phyloP scores from a whole-genome alignment of 1,140 invertebrate species.

The Hycleus cichorii region DNA sequence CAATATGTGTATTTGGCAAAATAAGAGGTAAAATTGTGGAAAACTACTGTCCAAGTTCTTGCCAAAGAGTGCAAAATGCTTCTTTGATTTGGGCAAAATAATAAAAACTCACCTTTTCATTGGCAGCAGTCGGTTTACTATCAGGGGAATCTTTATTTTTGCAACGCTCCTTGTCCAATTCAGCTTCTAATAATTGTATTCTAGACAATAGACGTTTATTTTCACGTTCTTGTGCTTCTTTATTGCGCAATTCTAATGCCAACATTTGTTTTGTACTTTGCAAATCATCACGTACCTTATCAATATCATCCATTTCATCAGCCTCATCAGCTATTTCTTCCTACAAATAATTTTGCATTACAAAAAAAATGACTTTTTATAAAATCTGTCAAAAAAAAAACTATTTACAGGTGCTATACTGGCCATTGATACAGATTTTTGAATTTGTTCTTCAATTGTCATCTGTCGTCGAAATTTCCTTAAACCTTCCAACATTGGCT shows the following conservation, averaged over 20 bases:
- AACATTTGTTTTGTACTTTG: conserved; percentile 87
- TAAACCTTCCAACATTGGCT: conserved; percentile 72
- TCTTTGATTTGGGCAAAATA: neutral
- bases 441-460: conserved; percentile 81
- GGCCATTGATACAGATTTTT: conserved; percentile 65
- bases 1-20: too few species aligned
- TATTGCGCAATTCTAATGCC: conserved; percentile 76
- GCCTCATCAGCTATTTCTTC: conserved; percentile 51
- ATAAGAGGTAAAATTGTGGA: too few species aligned
- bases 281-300: conserved; percentile 81
- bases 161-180: conserved; percentile 59
- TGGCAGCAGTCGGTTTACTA: conserved; percentile 9
- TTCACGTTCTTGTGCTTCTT: conserved; percentile 76
- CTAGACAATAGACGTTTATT: conserved; percentile 73
- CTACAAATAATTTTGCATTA: conserved; percentile 17
- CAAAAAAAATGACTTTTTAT: neutral
- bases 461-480: conserved; percentile 79
- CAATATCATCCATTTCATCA: conserved; percentile 82
- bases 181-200: conserved; percentile 70
- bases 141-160: conserved; percentile 23
- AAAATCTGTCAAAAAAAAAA: neutral
- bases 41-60: too few species aligned
- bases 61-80: too few species aligned
- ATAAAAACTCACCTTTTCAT: conserved; percentile 35
- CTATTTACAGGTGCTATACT: conserved; percentile 39